Evolutionary conservation across 2,888 invertebrate genomes (phyloP), one percentile per base, ranked within the genome.

Genomic region (Ormyrus rosae): DNA sequence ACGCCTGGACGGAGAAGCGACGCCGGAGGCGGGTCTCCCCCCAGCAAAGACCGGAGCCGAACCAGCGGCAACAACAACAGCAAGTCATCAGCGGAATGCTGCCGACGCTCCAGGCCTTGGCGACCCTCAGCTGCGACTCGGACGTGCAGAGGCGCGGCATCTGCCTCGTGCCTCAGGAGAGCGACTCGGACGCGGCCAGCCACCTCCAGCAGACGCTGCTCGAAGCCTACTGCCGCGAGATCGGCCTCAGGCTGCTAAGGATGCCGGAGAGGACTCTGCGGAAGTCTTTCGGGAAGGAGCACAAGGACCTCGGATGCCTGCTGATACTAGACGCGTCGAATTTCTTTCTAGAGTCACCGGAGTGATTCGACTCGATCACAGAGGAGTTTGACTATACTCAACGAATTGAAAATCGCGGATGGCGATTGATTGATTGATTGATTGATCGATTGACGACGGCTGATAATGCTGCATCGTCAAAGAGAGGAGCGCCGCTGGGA

Each of bases 211-310:
- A 95, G 87, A 95, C 96, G 6, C 91, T 96, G 0, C 91, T 96
- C 53, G 95, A 95, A 87, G 96, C 96, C 0, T 95, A 95, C 89
- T 96, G 96, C 90, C 94, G 93, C 58, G 96, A 96, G 90, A 95
- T 95, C 83, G 95, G 94, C 84, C 96, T 96, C 86, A 94, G 95
- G 86, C 94, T 95, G 73, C 93, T 96, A 83, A 94, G 95, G 92
- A 95, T 94, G 89, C 91, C 87, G 53, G 84, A 83, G 51, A 83
- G 86, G 19, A 84, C 82, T 45, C 85, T 89, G 51, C 81, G 84
- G 19, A 78, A 85, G 6, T 84, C 84, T 50, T 79, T 89, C 48
- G 88, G 89, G 34, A 83, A 86, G 4, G 84, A 85, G 50, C 85
- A 86, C 82, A 82, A 84, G 8, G 89, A 89, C 81, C 78, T 88